These are phyloP conservation scores for Noctuana brunneofusca DNA, from an alignment of 2,888 invertebrate genomes.

Conservation along the genomic window DNA sequence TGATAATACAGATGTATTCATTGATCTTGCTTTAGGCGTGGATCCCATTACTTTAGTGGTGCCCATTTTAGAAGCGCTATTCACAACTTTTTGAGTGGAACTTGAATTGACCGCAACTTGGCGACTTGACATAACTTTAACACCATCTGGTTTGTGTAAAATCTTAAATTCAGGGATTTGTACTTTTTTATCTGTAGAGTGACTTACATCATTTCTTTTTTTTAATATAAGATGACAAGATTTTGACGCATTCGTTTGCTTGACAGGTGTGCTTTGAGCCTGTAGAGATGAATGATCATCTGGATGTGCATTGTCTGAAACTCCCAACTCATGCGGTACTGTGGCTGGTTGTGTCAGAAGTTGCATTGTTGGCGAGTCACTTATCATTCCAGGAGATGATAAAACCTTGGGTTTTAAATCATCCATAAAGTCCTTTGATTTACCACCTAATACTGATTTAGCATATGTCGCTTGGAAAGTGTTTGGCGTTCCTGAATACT, in stretches of 20 bases:
- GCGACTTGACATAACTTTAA: conserved; percentile 72
- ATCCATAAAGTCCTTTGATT: conserved; percentile 67
- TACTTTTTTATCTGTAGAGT: conserved; percentile 61
- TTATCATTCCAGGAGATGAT: conserved; percentile 60
- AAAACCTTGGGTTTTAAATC: conserved; percentile 63
- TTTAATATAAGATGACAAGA: conserved; percentile 73
- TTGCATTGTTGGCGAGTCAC: conserved; percentile 71
- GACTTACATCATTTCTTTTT: conserved; percentile 56
- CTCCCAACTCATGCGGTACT: conserved; percentile 63
- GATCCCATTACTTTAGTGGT: conserved; percentile 75
- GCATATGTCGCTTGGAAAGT: conserved; percentile 78
- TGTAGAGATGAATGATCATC: conserved; percentile 61
- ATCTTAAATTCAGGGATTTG: conserved; percentile 72
- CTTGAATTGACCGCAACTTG: conserved; percentile 69
- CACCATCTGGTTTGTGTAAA: conserved; percentile 69
- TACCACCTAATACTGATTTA: conserved; percentile 66
- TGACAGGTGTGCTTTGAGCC: conserved; percentile 58
- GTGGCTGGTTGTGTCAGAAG: conserved; percentile 67
- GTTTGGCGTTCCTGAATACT: conserved; percentile 68
- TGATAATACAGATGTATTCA: conserved; percentile 47
- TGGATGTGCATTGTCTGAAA: conserved; percentile 57
- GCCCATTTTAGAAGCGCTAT: conserved; percentile 65
- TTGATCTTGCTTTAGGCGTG: conserved; percentile 56
- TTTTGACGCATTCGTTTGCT: conserved; percentile 58
- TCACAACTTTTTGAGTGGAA: conserved; percentile 64